Base-by-base conservation (phyloP, 2,797 vertebrate species). In the Propithecus perrieri region DNA sequence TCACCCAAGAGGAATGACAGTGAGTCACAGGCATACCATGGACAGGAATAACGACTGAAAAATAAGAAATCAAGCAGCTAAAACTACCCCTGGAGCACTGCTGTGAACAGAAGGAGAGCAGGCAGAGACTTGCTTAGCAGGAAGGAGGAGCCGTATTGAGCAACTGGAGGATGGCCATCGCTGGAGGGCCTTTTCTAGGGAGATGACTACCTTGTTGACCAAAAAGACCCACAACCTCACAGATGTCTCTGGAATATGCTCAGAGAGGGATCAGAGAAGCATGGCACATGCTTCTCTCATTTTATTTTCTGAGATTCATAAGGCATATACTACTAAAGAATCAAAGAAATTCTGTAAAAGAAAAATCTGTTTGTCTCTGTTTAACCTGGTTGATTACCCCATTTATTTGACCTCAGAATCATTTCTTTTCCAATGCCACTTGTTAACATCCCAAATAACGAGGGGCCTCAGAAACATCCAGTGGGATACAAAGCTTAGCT, bases 231-330 rank as follows among this genome's bases (percentile, higher is more conserved):
- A 65, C 7, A 26, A 84, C 20, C 59, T 93, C 48, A 24, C 18
- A 72, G 74, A 59, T 46, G 35, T 48, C 57, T 76, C 71, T n/a
- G 17, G 76, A 53, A 94, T 71, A n/a, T 84, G 75, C 28, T 92
- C 81, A 53, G 48, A 83, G 41, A 69, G 28, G 53, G 46, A 59
- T 28, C 26, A 57, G 55, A 57, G 24, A 57, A 17, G 50, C 13
- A 53, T 30, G 26, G 15, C 61, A 80, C 2, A 48, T 43, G 15
- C 2, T 48, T 61, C 41, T 59, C 26, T 74, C 26, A 26, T 26
- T 65, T 85, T 76, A 89, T 85, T 96, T 86, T 87, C 69, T 93
- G 20, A 91, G 63, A 75, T 79, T 93, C 41, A 84, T 26, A 87
- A 69, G 55, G n/a, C 26, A 65, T 18, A 41, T 9, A 24, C 12